Evolutionary conservation across 1,140 invertebrate species (phyloP), one percentile per base, ranked within the genome.

Genomic region (Cydia pomonella): DNA sequence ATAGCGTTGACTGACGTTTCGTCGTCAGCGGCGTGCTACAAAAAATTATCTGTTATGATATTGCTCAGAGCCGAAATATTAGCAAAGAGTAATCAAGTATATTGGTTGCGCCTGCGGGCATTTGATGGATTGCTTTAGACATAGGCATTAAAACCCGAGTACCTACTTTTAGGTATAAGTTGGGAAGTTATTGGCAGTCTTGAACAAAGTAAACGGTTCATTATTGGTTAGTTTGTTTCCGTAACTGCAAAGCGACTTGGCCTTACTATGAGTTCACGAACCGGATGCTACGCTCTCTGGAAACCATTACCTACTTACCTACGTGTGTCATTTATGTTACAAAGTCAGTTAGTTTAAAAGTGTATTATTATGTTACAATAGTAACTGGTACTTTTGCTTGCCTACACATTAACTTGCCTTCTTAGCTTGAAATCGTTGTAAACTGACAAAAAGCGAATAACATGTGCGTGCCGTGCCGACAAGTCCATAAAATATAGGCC

Each of bases 61-160:
- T 59, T 59, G 53, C 21, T 59, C 53, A 59, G 53, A 59, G 21
- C 53, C 21, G 29, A 69, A 38, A 41, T 9, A 29, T 7, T 64
- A 63, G 63, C 63, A 29, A 66, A 53, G 50, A 59, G 53, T 59
- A 59, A 59, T 59, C 50, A 59, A 59, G 53, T 21, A 59, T 59
- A 33, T 33, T 18, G 64, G 29, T 33, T 69, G 33, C 64, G 64
- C 29, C 27, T 18, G n/a, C 29, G 63, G 5, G 13, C 29, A 21
- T 69, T 33, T 29, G 63, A 66, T 29, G 27, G 25, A 66, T 66
- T n/a, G 63, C 27, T 66, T 66, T 66, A 29, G 29, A 29, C 23
- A 63, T 27, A 13, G 18, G 10, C 3, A 63, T 63, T 25, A 18
- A 27, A 63, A 63, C 59, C 21, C 5, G 21, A 59, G 21, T 59